These are phyloP conservation scores for Dipodomys stephensi DNA, from an alignment of 2,113 vertebrate species.

Conservation along the genomic window DNA sequence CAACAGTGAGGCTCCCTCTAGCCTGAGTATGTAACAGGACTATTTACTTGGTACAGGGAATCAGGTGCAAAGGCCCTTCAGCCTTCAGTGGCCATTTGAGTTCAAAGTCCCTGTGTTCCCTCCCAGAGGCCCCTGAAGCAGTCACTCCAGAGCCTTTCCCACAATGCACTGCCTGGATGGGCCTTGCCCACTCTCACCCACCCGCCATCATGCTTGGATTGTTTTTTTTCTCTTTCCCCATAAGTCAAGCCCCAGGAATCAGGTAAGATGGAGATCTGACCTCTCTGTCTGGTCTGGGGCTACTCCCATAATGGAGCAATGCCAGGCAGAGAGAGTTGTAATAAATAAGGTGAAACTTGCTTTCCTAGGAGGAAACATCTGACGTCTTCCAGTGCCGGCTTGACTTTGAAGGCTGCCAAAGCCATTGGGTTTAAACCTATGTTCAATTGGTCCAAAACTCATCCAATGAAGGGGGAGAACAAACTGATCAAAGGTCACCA, in stretches of 20 bases:
- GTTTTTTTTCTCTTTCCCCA: background rate
- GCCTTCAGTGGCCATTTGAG: background rate
- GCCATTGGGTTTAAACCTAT: background rate
- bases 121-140: accelerated
- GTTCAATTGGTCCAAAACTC: background rate
- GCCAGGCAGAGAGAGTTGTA: accelerated
- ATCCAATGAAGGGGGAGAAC: background rate
- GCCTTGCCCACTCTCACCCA: background rate
- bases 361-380: background rate
- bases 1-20: accelerated
- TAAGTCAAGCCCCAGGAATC: background rate
- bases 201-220: background rate
- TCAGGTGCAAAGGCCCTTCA: background rate
- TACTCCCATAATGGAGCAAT: background rate
- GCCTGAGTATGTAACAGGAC: accelerated
- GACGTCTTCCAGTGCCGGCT: background rate
- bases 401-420: too few species aligned
- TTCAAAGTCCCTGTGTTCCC: background rate
- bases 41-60: background rate
- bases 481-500: background rate
- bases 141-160: background rate
- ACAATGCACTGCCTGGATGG: background rate
- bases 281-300: background rate
- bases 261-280: background rate
- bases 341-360: background rate